Base-by-base conservation (phyloP, 2,888 invertebrate genomes). In the Leucophora obtusa region DNA sequence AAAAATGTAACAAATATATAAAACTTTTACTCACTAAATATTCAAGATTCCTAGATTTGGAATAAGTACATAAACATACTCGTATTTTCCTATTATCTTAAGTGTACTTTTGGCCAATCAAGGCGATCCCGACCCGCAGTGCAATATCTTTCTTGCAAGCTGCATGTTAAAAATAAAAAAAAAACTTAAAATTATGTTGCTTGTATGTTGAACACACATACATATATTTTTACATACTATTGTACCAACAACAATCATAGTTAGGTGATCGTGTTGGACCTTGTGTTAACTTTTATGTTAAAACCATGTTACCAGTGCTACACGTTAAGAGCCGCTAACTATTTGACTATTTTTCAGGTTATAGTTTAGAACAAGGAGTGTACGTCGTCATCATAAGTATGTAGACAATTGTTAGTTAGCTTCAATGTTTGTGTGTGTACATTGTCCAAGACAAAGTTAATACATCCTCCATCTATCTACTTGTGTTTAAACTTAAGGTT, bases 311-410 rank as follows among this genome's bases (percentile, higher is more conserved):
- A 76, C 58, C 53, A 70, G 53, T 51, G 43, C 15, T 43, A 62
- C 69, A 76, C 59, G 28, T 65, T 35, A 59, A 80, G 33, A 80
- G 80, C 80, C 76, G 63, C 80, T 69, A 80, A 80, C 80, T 80
- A 80, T 80, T 76, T 69, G 72, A 76, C 28, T 28, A 28, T 65
- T 80, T 73, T 77, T 80, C 76, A 75, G 75, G 75, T 75, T 71
- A 75, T 59, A 76, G 76, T 80, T 80, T 76, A 80, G 80, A 80
- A 80, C 72, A 76, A 76, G 80, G 80, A 80, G 80, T 80, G 80
- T 80, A 72, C 51, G 15, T 28, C 11, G 18, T 21, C 21, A 47
- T 24, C n/a, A 56, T 24, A n/a, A 17, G 43, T 17, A 15, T 33
- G 53, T 53, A 65, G 38, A 54, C 43, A 51, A 17, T 15, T 33